phyloP scores from a whole-genome alignment of 2,113 vertebrate genomes.

The Ctenodactylus gundi region DNA sequence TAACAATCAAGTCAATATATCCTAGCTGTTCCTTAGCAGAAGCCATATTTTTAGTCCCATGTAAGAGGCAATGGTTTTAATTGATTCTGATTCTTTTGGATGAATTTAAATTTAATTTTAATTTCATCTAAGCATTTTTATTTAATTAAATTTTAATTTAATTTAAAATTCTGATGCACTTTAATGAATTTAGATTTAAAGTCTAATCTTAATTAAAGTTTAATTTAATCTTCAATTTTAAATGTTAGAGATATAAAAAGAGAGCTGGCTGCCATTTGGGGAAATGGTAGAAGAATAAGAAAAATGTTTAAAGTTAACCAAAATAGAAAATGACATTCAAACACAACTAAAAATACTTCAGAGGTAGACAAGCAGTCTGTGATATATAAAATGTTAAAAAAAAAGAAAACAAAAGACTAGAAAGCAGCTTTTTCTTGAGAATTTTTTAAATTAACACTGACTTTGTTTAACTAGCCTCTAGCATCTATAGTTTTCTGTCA shows the following conservation, averaged over 20 bases:
- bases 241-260: slow-evolving; percentile 56
- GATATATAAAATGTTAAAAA: not conserved
- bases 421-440: not conserved
- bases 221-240: slow-evolving; percentile 67
- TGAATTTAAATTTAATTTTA: slow-evolving; percentile 59
- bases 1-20: not conserved
- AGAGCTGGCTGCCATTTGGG: slow-evolving; percentile 55
- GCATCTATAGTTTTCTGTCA: not conserved
- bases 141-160: slow-evolving; percentile 64
- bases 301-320: slow-evolving; percentile 37
- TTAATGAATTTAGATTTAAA: slow-evolving; percentile 63
- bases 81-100: slow-evolving; percentile 31
- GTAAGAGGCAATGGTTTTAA: not conserved
- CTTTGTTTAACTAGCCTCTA: not conserved
- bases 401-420: not conserved
- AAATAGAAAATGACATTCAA: slow-evolving; percentile 67
- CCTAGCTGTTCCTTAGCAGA: not conserved
- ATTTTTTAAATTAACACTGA: not conserved
- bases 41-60: slow-evolving; percentile 28
- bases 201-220: slow-evolving; percentile 60
- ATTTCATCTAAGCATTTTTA: slow-evolving; percentile 52
- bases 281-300: slow-evolving; percentile 48
- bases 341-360: slow-evolving; percentile 46
- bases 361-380: not conserved
- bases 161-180: slow-evolving; percentile 65